These are phyloP conservation scores for Chaitophorus viminalis DNA, from an alignment of 2,888 invertebrate species.

Conservation along the genomic window DNA sequence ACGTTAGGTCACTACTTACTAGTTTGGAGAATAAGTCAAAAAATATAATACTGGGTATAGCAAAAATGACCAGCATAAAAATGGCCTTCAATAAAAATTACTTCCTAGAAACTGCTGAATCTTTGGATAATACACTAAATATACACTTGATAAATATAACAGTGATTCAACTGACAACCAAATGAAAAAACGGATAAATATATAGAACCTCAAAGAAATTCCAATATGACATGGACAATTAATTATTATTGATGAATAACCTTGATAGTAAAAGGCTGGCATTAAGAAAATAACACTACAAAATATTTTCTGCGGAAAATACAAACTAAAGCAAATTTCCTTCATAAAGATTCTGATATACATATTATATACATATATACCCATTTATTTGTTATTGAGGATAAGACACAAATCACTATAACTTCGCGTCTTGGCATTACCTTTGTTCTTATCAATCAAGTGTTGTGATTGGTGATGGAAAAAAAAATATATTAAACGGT, in stretches of 20 bases:
- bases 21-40: background rate
- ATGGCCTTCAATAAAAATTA: constrained; percentile 18
- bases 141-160: background rate
- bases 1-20: background rate
- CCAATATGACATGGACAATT: background rate
- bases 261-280: background rate
- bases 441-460: too few relatives aligned
- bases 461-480: too few relatives aligned
- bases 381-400: too few relatives aligned
- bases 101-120: background rate
- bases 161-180: background rate
- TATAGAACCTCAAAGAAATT: background rate
- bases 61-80: background rate
- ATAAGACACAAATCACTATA: too few relatives aligned
- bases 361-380: too few relatives aligned
- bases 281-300: background rate
- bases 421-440: too few relatives aligned
- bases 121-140: background rate
- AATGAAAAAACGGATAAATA: background rate
- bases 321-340: background rate
- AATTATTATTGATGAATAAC: background rate
- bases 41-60: background rate
- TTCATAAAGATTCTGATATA: background rate
- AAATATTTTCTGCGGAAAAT: background rate
- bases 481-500: too few relatives aligned